phyloP scores from a whole-genome alignment of 2,113 vertebrate species.

The Bucco capensis region DNA sequence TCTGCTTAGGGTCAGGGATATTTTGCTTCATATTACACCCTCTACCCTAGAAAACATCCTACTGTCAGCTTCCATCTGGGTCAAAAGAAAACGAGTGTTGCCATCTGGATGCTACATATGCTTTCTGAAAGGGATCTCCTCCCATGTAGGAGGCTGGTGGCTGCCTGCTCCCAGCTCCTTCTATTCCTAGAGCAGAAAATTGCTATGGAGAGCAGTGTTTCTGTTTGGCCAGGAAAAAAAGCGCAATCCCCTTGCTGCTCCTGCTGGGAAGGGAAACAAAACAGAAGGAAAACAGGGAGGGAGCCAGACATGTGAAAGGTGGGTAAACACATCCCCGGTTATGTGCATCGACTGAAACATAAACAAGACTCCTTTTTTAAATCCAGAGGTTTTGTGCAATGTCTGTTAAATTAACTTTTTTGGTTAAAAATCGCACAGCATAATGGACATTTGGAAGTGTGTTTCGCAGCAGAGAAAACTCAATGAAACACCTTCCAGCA shows the following conservation, averaged over 20 bases:
- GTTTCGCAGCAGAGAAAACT: constrained; percentile 72
- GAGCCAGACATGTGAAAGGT: constrained; percentile 25
- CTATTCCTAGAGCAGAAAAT: not conserved
- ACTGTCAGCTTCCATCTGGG: not conserved
- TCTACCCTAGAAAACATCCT: not conserved
- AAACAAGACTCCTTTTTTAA: not conserved
- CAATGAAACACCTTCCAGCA: constrained; percentile 64
- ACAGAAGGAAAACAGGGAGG: not conserved
- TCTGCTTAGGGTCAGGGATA: not conserved
- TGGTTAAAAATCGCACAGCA: not conserved
- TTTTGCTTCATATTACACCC: not conserved
- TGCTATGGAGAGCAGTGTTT: constrained; percentile 30
- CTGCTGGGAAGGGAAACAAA: constrained; percentile 9
- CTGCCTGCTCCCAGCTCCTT: not conserved
- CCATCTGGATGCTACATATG: not conserved
- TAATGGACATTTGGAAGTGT: constrained; percentile 37
- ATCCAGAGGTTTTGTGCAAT: constrained; percentile 42
- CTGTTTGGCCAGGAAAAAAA: constrained; percentile 36
- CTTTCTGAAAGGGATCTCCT: not conserved
- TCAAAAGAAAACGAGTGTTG: not conserved
- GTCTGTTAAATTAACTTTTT: not conserved
- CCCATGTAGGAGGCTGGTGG: rapidly evolving
- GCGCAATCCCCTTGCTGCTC: constrained; percentile 59
- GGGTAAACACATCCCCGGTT: constrained; percentile 25
- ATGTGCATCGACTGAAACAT: constrained; percentile 11